Base-by-base conservation (phyloP, 2,888 invertebrate species). In the Scelioninae gen. 1 region DNA sequence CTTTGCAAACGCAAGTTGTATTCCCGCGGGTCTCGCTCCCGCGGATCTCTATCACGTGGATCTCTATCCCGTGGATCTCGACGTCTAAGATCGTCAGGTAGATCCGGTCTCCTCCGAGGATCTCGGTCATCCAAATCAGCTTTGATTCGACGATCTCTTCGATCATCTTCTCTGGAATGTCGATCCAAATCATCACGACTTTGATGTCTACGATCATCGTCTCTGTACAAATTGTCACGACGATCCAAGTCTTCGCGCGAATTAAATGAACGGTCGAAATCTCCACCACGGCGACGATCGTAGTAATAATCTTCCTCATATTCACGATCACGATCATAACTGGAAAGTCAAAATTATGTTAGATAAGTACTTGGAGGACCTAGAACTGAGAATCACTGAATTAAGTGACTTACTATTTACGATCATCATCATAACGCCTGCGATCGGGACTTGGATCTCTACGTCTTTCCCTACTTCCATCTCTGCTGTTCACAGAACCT, bases 261-360 rank as follows among this genome's bases (percentile, higher is more conserved):
- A 80, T 86, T 89, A 40, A 91, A 92, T 0, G 89, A 63, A 43
- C 92, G 88, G 53, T 92, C 92, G 45, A 81, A 90, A 16, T 92
- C 91, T 11, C n/a, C n/a, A n/a, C 68, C 88, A 10, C 91, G 89
- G 23, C 91, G 90, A 66, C 91, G 91, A 65, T 91, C 91, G 56
- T 92, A 92, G 82, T 90, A 92, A 69, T 90, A 92, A 74, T 91
- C 91, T n/a, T 91, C 92, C 8, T 92, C 92, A 71, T 89, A 92
- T 16, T 92, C 91, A 3, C 90, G 90, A 31, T 91, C 91, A 1
- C 91, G 88, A 40, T 92, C 91, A 34, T 90, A 91, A 55, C 90
- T 90, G 32, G 55, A 87, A 86, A 53, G n/a, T n/a, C 8, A 34
- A 34, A 34, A 34, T 34, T 34, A 29, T 29, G 31, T 31, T 11